Evolutionary conservation across 2,113 vertebrate species (phyloP).

Genomic region (Microtus oregoni): DNA sequence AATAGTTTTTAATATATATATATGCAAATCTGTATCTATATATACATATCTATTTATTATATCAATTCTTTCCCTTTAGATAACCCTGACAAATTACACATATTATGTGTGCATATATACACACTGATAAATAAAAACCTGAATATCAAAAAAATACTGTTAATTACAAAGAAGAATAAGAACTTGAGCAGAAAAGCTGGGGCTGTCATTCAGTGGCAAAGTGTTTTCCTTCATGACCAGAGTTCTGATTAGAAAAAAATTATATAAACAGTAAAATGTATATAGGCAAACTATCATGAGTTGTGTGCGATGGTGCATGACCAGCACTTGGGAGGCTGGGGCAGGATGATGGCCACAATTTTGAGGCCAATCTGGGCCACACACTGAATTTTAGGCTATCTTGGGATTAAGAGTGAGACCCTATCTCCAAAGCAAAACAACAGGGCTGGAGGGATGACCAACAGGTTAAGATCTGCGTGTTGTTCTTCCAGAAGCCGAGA

Average conservation of each 20-base stretch:
- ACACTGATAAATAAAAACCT: neutral
- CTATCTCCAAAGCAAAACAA: neutral
- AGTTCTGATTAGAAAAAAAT: neutral
- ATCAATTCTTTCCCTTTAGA: too few species aligned
- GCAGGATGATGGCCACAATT: neutral
- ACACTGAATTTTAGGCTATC: neutral
- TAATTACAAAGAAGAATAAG: neutral
- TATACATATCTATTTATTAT: too few species aligned
- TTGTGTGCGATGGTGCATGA: neutral
- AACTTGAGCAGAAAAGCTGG: neutral
- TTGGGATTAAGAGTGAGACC: neutral
- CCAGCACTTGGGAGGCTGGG: neutral
- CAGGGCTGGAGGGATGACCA: neutral
- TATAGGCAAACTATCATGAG: neutral
- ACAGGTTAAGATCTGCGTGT: neutral
- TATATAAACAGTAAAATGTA: neutral
- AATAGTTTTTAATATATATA: too few species aligned
- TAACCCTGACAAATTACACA: too few species aligned
- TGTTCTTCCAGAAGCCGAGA: neutral
- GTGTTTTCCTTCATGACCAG: neutral
- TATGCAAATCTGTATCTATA: too few species aligned
- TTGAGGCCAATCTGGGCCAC: neutral
- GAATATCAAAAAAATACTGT: neutral
- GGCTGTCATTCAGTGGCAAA: too few species aligned
- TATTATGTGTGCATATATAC: too few species aligned